Evolutionary conservation across 2,797 vertebrate species (phyloP).

Genomic region (Gymnodraco acuticeps): DNA sequence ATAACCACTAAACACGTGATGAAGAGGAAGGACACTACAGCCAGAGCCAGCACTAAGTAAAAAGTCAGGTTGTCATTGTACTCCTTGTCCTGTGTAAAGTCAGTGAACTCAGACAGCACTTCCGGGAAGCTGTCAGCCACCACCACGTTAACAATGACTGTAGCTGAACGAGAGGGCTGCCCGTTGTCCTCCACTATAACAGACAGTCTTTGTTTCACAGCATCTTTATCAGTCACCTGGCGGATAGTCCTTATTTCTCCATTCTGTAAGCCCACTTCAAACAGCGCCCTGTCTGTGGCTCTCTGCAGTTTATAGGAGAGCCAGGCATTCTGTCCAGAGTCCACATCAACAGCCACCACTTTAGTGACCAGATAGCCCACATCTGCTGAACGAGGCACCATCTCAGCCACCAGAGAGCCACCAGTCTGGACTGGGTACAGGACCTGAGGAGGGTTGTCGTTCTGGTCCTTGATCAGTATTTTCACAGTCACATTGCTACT

Average conservation of each 20-base stretch:
- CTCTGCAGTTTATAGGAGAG: constrained; percentile 84
- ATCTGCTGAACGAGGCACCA: constrained; percentile 85
- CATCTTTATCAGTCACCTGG: constrained; percentile 76
- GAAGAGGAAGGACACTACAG: no score
- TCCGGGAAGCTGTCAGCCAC: no score
- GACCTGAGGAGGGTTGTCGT: no score
- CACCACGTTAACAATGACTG: no score
- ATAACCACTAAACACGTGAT: no score
- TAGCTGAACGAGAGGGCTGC: constrained; percentile 32
- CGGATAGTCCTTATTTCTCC: constrained; percentile 79
- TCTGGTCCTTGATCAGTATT: no score
- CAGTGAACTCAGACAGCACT: no score
- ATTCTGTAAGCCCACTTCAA: constrained; percentile 80
- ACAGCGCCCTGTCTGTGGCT: constrained; percentile 78
- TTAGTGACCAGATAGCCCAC: constrained; percentile 89
- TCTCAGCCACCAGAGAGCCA: constrained; percentile 85
- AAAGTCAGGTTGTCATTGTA: no score
- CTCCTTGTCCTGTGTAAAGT: no score
- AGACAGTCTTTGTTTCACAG: constrained; percentile 75
- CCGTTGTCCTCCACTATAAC: constrained; percentile 83
- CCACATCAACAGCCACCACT: constrained; percentile 87
- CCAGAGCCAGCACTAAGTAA: no score
- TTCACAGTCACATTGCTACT: no score
- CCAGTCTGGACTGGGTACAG: constrained; percentile 81
- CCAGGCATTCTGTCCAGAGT: constrained; percentile 87